phyloP scores from a whole-genome alignment of 1,140 invertebrate species.

The Cepaea nemoralis region DNA sequence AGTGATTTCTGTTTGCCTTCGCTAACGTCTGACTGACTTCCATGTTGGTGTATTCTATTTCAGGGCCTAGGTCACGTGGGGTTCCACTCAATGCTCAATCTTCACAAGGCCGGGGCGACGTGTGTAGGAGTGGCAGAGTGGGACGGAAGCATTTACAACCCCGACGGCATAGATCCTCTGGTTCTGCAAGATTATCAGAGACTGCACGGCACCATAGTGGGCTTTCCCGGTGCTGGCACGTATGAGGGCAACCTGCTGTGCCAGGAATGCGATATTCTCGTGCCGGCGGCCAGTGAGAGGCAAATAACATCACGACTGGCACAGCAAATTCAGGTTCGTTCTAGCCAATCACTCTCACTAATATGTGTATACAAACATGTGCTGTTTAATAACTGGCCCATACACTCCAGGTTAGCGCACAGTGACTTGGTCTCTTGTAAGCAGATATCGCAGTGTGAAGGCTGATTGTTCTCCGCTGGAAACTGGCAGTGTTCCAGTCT shows the following conservation, averaged over 20 bases:
- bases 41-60: too few species aligned
- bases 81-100: constrained; percentile 94
- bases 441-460: too few species aligned
- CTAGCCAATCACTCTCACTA: too few species aligned
- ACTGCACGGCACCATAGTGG: constrained; percentile 92
- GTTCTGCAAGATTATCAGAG: constrained; percentile 76
- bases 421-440: too few species aligned
- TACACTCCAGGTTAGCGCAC: too few species aligned
- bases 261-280: constrained; percentile 96
- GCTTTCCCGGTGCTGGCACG: constrained; percentile 86
- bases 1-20: too few species aligned
- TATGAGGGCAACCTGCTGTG: constrained; percentile 87
- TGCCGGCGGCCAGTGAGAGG: constrained; percentile 97
- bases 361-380: too few species aligned
- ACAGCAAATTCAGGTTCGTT: constrained; percentile 89
- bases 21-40: too few species aligned
- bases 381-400: too few species aligned
- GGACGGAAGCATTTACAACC: constrained; percentile 92
- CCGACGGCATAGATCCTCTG: constrained; percentile 95
- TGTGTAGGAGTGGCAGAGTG: constrained; percentile 95
- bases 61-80: constrained; percentile 99
- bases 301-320: constrained; percentile 96
- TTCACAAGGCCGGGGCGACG: constrained; percentile 92
- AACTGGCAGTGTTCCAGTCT: too few species aligned
- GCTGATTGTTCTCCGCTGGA: too few species aligned